These are phyloP conservation scores for Helarctos malayanus DNA, from an alignment of 2,797 vertebrate genomes.

Conservation along the genomic window DNA sequence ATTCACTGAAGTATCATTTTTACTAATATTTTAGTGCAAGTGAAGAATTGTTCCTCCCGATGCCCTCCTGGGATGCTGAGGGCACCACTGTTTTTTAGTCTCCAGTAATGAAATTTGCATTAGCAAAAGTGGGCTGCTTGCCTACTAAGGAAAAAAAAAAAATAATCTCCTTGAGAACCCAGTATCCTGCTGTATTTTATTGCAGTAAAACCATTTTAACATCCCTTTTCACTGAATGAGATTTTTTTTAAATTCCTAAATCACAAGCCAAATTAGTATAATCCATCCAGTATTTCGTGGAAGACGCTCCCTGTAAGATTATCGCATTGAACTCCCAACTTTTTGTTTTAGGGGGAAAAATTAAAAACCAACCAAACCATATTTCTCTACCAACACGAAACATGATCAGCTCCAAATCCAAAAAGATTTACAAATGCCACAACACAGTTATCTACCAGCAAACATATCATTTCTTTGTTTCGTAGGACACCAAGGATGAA, in stretches of 20 bases:
- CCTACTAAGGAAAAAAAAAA: slow-evolving; percentile 66
- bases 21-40: slow-evolving; percentile 80
- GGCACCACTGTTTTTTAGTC: slow-evolving; percentile 8
- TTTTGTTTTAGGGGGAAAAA: slow-evolving; percentile 44
- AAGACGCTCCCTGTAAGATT: slow-evolving; percentile 61
- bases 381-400: slow-evolving; percentile 69
- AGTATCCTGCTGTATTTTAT: slow-evolving; percentile 75
- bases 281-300: slow-evolving; percentile 63
- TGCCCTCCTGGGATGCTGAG: background rate
- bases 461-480: slow-evolving; percentile 86
- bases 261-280: slow-evolving; percentile 78
- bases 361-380: background rate
- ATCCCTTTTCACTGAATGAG: slow-evolving; percentile 72
- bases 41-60: background rate
- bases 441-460: slow-evolving; percentile 77
- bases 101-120: slow-evolving; percentile 61
- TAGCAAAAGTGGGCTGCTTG: slow-evolving; percentile 68
- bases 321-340: slow-evolving; percentile 65
- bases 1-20: slow-evolving; percentile 83
- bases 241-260: slow-evolving; percentile 69
- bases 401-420: slow-evolving; percentile 70
- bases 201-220: slow-evolving; percentile 73
- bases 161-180: slow-evolving; percentile 52
- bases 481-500: slow-evolving; percentile 73
- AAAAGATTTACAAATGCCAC: slow-evolving; percentile 75